Base-by-base conservation (phyloP, 2,888 invertebrate species). In the Spisula subtruncata region DNA sequence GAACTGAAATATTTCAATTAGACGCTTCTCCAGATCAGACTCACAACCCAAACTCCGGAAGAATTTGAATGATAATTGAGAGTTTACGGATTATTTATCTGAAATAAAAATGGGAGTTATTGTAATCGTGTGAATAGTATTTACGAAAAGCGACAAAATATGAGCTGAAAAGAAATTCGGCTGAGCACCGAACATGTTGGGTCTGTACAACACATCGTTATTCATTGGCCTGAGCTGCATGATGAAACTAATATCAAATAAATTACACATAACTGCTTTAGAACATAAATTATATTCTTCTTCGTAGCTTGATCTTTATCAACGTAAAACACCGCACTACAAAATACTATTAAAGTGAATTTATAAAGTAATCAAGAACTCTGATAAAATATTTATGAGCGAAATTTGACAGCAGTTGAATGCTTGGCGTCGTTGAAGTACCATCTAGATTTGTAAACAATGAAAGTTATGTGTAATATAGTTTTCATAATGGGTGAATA, bases 191-290 rank as follows among this genome's bases (percentile, higher is more conserved):
- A 41, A 41, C 41, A 41, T n/a, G 41, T 41, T 41, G 41, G 41
- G 8, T 8, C 41, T 41, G 41, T 5, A 41, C 41, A 2, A 41
- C 41, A 41, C 41, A 41, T 41, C 8, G 41, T 41, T 41, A 8
- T 41, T 41, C 41, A 41, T 41, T 66, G n/a, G n/a, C n/a, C 25
- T 75, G 75, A 12, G 16, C 16, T 75, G 14, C 25, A 35, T 35
- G 75, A 25, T 14, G 35, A 71, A 81, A 48, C 71, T 41, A 80
- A 82, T 75, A 75, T 85, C 54, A 75, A 66, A 89, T 89, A 89
- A 89, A 89, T 89, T 86, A 86, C 80, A 41, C 86, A 54, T 88
- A 90, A 90, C 88, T 41, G 88, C 83, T 29, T 66, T 29, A 32
- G 35, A 25, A 54, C 60, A 90, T 90, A 90, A 90, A 90, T 90